Base-by-base conservation (phyloP, 2,888 invertebrate species). In the Spisula subtruncata region DNA sequence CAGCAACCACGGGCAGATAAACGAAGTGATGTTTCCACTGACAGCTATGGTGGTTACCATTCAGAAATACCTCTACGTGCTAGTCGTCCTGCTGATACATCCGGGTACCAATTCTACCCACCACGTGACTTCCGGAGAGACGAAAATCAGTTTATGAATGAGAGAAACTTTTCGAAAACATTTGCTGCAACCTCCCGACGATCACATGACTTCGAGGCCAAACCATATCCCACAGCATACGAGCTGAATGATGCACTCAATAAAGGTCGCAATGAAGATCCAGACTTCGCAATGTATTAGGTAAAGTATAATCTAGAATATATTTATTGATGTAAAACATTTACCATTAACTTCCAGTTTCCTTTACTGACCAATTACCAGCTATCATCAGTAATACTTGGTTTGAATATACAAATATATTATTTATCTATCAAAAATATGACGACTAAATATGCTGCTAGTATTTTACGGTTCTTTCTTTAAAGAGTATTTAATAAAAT, bases 111-210 rank as follows among this genome's bases (percentile, higher is more conserved):
- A 89, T 88, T 91, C 29, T 88, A 92, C 75, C 94, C 93, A 20
- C 95, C 94, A 32, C 89, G 95, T 48, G 95, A 95, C 92, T 95
- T 95, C 87, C 92, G 95, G 81, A 90, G 93, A 16, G 85, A 92
- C 79, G 94, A 95, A 90, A 95, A 95, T 79, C 95, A 95, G 88
- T 94, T 95, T 85, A 92, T 94, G 91, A 95, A 95, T 87, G 96
- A 96, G 91, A 91, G 93, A 85, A 92, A 94, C 32, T 95, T 95
- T 85, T 92, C 93, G 10, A 92, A 94, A 84, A 94, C 94, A 60
- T 93, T 95, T 83, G 91, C 92, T 10, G 94, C 93, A 86, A 94
- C 95, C 82, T 91, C 86, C 6, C 86, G 95, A 46, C 91, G 85
- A 48, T 90, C 93, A 46, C 89, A 90, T 46, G 93, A 93, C 6